A percentile compares a stretch with the other conserved stretches of the same genome.
Conservation (phyloP, 2,888 invertebrate species). For the Boloria euphrosyne region DNA sequence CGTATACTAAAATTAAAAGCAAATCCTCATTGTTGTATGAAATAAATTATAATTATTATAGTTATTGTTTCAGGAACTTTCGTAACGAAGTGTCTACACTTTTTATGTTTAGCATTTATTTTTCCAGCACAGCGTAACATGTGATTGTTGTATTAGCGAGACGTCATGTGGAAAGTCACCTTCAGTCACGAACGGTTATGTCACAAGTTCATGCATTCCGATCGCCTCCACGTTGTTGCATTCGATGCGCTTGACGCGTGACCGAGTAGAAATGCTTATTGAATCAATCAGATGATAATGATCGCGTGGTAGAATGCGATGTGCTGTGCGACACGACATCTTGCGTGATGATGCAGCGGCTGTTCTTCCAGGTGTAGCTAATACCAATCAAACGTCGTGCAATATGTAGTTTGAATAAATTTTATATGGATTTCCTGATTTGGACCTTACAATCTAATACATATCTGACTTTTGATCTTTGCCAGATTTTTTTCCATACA, state of each 20-base stretch:
- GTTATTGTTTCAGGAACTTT: no score
- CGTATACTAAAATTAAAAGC: no score
- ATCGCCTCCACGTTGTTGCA: slow-evolving; percentile 29
- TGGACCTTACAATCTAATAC: no score
- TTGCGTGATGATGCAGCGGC: background rate
- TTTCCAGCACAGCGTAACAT: slow-evolving; percentile 12
- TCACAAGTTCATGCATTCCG: slow-evolving; percentile 36
- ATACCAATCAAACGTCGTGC: background rate
- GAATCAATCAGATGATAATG: slow-evolving; percentile 27
- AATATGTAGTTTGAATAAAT: no score
- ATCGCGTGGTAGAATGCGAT: slow-evolving; percentile 2
- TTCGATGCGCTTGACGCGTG: slow-evolving; percentile 33
- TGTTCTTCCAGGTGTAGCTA: background rate
- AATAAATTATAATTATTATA: no score
- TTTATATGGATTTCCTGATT: no score
- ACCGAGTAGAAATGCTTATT: slow-evolving; percentile 24
- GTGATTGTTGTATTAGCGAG: slow-evolving; percentile 14
- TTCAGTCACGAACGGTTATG: slow-evolving; percentile 37
- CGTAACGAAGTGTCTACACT: background rate
- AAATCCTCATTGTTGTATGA: no score
- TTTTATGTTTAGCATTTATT: slow-evolving; percentile 1
- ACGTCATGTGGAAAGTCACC: slow-evolving; percentile 37
- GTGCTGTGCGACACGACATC: slow-evolving; percentile 2
- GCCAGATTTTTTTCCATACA: no score
- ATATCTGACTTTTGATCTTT: no score